These are phyloP conservation scores for Hofmannophila pseudospretella DNA, from an alignment of 2,888 invertebrate genomes.

Conservation along the genomic window DNA sequence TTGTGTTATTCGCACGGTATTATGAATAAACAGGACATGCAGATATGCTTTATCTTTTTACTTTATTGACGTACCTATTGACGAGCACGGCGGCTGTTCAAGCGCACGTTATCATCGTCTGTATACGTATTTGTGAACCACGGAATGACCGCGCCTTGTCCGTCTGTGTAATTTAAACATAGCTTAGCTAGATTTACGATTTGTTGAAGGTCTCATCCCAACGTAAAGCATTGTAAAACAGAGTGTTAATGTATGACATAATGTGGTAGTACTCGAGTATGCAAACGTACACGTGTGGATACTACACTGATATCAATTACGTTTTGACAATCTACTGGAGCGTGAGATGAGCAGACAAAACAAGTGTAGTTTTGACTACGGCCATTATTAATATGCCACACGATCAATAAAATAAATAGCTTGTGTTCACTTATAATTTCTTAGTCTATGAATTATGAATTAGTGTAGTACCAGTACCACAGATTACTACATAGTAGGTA, in stretches of 20 bases:
- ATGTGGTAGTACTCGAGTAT: neutral
- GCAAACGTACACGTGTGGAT: neutral
- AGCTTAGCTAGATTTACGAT: neutral
- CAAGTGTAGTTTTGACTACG: no score
- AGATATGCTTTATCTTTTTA: slow-evolving; percentile 21
- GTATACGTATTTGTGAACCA: neutral
- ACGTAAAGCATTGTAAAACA: neutral
- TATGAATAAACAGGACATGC: slow-evolving; percentile 24
- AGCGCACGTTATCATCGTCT: neutral
- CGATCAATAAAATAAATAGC: no score
- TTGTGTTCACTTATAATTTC: no score
- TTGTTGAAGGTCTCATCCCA: neutral
- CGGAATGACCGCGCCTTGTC: neutral
- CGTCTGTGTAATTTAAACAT: neutral
- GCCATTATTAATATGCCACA: no score
- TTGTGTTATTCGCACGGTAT: slow-evolving; percentile 22
- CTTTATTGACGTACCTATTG: slow-evolving; percentile 22
- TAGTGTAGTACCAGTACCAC: no score
- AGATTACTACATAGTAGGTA: no score
- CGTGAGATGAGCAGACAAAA: neutral
- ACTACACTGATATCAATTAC: neutral
- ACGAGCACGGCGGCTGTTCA: slow-evolving; percentile 11
- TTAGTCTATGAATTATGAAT: no score
- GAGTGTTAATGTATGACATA: neutral
- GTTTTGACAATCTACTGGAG: neutral